phyloP scores from a whole-genome alignment of 92 coral and sea anemone genomes.

The Metridium senile region DNA sequence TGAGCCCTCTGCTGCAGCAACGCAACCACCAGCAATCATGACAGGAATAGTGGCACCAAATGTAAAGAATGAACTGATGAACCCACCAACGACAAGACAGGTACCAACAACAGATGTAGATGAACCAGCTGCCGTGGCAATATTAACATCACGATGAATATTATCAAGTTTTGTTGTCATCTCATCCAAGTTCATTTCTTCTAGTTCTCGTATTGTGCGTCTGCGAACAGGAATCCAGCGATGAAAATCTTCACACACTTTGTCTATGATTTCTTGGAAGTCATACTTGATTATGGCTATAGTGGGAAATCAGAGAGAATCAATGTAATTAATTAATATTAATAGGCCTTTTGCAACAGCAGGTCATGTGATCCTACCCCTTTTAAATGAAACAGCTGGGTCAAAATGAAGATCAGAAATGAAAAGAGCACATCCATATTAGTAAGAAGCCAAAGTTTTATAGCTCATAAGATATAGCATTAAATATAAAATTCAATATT shows the following conservation, averaged over 20 bases:
- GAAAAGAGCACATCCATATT: too few relatives aligned
- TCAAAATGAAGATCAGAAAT: too few relatives aligned
- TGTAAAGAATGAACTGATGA: slow-evolving; percentile 56
- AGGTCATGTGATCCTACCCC: too few relatives aligned
- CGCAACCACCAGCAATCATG: slow-evolving; percentile 51
- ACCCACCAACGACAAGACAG: slow-evolving; percentile 59
- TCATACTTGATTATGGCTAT: slow-evolving; percentile 46
- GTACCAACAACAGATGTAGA: slow-evolving; percentile 60
- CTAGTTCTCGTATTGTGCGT: slow-evolving; percentile 55
- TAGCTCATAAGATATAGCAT: too few relatives aligned
- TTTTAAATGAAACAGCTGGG: too few relatives aligned
- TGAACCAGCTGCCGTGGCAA: slow-evolving; percentile 67
- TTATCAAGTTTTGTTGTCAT: slow-evolving; percentile 42
- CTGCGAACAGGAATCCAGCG: slow-evolving; percentile 59
- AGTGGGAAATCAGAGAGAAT: background rate
- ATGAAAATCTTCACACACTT: slow-evolving; percentile 43
- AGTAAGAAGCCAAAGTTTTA: too few relatives aligned
- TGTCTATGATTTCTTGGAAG: slow-evolving; percentile 28
- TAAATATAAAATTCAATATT: too few relatives aligned
- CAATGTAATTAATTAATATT: too few relatives aligned
- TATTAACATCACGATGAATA: slow-evolving; percentile 56
- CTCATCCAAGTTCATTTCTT: slow-evolving; percentile 51
- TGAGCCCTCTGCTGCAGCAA: slow-evolving; percentile 65
- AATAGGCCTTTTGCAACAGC: too few relatives aligned
- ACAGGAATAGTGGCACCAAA: slow-evolving; percentile 68